Percentiles rank a stretch among this genome's conserved stretches.
Conservation (phyloP, 2,888 invertebrate genomes). For the Cremastobaeus sp. region DNA sequence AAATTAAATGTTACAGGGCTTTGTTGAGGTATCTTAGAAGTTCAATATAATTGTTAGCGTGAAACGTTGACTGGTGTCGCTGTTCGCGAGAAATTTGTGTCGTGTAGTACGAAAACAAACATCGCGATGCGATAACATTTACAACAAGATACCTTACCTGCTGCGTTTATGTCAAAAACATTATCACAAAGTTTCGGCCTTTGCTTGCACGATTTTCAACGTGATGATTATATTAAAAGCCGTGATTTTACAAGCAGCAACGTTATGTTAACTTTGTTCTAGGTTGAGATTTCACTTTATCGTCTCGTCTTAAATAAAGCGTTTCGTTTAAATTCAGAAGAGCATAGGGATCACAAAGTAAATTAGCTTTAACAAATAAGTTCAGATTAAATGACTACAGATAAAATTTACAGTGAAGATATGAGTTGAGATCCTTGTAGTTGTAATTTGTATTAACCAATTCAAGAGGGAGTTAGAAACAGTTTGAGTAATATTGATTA, state of each 20-base stretch:
- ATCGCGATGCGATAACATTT: conserved; percentile 38
- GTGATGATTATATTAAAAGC: conserved; percentile 7
- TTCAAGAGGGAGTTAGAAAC: too few species aligned
- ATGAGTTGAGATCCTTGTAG: too few species aligned
- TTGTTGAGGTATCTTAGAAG: too few species aligned
- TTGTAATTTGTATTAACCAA: too few species aligned
- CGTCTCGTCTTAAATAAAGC: conserved; percentile 1
- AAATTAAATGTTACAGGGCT: too few species aligned
- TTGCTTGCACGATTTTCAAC: conserved; percentile 25
- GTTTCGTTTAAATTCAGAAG: conserved; percentile 1
- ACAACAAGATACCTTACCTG: conserved; percentile 24
- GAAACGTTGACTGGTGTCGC: conserved; percentile 15
- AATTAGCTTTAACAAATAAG: too few species aligned
- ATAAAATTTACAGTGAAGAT: too few species aligned
- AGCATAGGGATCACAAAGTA: too few species aligned
- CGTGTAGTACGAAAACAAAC: conserved; percentile 32
- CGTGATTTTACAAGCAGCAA: conserved; percentile 23
- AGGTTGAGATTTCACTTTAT: neutral
- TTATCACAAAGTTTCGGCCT: conserved; percentile 28
- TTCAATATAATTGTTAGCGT: conserved; percentile 18
- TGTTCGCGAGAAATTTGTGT: conserved; percentile 30
- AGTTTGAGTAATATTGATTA: too few species aligned
- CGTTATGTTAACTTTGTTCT: conserved; percentile 18
- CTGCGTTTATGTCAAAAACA: conserved; percentile 23
- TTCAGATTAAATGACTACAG: too few species aligned